Conservation (phyloP, 1,140 invertebrate genomes). For the Copidosoma floridanum region DNA sequence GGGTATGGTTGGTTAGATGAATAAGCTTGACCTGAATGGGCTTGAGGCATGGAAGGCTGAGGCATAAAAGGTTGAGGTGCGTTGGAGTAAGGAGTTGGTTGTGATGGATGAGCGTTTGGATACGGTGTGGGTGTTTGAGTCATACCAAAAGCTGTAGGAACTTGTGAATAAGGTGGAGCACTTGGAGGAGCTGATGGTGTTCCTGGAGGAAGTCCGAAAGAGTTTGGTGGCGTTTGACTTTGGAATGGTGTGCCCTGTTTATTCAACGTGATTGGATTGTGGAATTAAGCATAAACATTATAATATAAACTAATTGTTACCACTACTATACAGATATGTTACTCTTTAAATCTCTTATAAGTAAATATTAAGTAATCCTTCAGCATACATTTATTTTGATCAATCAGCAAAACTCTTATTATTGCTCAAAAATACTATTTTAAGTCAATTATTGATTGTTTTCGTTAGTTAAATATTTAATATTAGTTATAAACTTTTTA, state of each 20-base stretch:
- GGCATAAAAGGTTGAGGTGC: too few species aligned
- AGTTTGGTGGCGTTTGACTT: constrained; percentile 47
- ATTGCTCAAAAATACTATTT: too few species aligned
- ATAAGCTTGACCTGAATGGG: background rate
- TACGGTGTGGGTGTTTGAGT: constrained; percentile 40
- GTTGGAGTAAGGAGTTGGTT: constrained; percentile 16
- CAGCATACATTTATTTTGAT: too few species aligned
- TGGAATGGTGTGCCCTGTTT: constrained; percentile 49
- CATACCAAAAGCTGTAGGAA: constrained; percentile 45
- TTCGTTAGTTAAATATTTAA: too few species aligned
- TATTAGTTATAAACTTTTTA: too few species aligned
- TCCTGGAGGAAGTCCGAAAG: constrained; percentile 48
- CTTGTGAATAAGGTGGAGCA: constrained; percentile 34
- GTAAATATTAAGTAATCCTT: background rate
- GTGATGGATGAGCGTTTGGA: constrained; percentile 28
- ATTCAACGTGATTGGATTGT: background rate
- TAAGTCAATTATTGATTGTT: too few species aligned
- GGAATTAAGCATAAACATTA: constrained; percentile 22
- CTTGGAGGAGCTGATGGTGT: constrained; percentile 46
- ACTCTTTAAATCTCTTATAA: background rate
- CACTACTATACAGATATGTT: background rate
- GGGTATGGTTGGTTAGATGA: constrained; percentile 7
- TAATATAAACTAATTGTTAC: constrained; percentile 20
- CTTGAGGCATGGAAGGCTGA: constrained; percentile 1
- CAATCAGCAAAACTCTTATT: too few species aligned